Evolutionary conservation across 2,113 vertebrate species (phyloP).

Genomic region (Lasiurus borealis): DNA sequence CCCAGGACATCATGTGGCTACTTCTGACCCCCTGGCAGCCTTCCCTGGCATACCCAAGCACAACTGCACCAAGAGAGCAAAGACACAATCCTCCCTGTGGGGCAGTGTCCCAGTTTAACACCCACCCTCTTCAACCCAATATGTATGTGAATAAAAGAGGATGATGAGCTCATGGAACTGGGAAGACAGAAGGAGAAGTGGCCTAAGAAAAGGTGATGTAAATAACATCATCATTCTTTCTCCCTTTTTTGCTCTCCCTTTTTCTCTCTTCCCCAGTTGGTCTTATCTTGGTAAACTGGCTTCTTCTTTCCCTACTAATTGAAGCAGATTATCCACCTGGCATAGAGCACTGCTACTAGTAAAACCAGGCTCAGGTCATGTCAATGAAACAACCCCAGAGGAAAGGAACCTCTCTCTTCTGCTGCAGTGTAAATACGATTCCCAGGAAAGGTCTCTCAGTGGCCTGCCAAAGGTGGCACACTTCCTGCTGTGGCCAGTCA

Average conservation of each 20-base stretch:
- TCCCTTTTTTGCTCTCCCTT: background rate
- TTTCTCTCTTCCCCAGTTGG: background rate
- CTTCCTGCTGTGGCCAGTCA: background rate
- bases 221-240: background rate
- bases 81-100: background rate
- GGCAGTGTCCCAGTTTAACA: background rate
- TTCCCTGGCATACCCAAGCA: background rate
- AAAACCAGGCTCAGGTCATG: background rate
- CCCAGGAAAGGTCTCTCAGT: background rate
- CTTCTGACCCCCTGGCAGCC: too few species aligned
- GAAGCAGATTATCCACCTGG: background rate
- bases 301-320: background rate
- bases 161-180: too few species aligned
- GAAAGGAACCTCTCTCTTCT: background rate
- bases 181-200: background rate
- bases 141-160: accelerated
- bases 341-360: background rate
- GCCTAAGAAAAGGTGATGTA: background rate
- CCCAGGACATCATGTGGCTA: accelerated
- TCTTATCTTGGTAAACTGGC: background rate
- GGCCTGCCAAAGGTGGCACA: background rate
- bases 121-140: background rate
- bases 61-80: background rate
- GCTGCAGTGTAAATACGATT: accelerated
- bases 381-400: background rate